phyloP scores from a whole-genome alignment of 2,113 vertebrate genomes.

The Chauna torquata region DNA sequence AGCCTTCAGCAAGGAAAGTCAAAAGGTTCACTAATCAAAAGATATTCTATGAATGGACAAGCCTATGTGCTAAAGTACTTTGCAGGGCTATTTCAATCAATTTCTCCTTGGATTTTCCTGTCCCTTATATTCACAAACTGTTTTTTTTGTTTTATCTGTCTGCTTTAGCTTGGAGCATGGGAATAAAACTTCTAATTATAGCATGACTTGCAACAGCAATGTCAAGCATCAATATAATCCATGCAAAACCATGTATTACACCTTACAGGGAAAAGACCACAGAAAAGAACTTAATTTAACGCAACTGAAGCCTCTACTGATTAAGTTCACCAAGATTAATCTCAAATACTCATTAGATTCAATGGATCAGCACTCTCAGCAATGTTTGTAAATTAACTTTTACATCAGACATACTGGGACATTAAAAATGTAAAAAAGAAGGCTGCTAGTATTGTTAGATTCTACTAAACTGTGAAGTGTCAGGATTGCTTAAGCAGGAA shows the following conservation, averaged over 20 bases:
- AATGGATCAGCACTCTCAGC: not conserved
- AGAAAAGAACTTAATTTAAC: slow-evolving; percentile 22
- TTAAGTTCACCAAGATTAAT: slow-evolving; percentile 37
- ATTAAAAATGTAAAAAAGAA: not conserved
- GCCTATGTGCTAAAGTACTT: not conserved
- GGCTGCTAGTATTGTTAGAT: not conserved
- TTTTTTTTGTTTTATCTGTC: not conserved
- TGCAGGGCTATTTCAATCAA: not conserved
- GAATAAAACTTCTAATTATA: not conserved
- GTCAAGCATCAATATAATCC: not conserved
- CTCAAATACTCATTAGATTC: not conserved
- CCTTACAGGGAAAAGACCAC: not conserved
- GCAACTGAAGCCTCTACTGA: slow-evolving; percentile 3
- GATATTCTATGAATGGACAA: slow-evolving; percentile 8
- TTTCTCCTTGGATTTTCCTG: slow-evolving; percentile 13
- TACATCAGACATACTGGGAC: not conserved
- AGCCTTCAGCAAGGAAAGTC: not conserved
- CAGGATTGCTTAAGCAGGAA: not conserved
- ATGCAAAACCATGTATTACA: not conserved
- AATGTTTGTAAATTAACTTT: slow-evolving; percentile 3
- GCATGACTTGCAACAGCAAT: not conserved
- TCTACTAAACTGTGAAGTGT: not conserved
- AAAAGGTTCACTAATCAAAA: not conserved
- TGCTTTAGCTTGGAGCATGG: not conserved
- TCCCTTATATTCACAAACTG: not conserved